phyloP scores from a whole-genome alignment of 2,797 vertebrate species.

The Sebastes hubbsi region DNA sequence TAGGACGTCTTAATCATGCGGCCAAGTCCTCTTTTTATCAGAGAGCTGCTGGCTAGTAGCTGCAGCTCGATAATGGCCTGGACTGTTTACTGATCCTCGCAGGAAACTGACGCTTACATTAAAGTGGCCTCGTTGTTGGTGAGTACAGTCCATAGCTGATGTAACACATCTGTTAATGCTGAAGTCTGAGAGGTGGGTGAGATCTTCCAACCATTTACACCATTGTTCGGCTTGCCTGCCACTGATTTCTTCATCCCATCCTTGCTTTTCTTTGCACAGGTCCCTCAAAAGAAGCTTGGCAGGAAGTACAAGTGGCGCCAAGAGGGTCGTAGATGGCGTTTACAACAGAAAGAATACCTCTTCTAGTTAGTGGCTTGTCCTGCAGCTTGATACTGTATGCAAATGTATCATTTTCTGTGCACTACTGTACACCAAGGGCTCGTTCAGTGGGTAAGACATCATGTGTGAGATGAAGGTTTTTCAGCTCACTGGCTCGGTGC shows the following conservation, averaged over 20 bases:
- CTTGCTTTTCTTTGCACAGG: not conserved
- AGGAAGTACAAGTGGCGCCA: no score
- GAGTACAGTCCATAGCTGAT: slow-evolving; percentile 70
- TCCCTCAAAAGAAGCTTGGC: not conserved
- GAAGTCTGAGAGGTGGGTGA: not conserved
- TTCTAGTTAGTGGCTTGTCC: no score
- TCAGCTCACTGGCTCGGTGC: no score
- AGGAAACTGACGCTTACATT: slow-evolving; percentile 73
- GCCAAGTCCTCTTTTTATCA: slow-evolving; percentile 59
- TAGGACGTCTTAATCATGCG: slow-evolving; percentile 14
- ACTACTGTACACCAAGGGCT: no score
- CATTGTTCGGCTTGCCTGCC: not conserved
- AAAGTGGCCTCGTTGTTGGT: slow-evolving; percentile 57
- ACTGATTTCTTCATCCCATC: not conserved
- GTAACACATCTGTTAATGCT: not conserved
- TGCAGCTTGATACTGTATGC: no score
- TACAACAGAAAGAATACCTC: no score
- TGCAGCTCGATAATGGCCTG: slow-evolving; percentile 60
- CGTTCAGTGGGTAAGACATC: no score
- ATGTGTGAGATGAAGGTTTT: no score
- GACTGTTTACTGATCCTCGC: slow-evolving; percentile 78
- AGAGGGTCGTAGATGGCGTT: no score
- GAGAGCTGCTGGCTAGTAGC: slow-evolving; percentile 61
- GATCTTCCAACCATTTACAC: not conserved
- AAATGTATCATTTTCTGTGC: no score